These are phyloP conservation scores for Apteryx owenii DNA, from an alignment of 2,113 vertebrate species.

Conservation along the genomic window DNA sequence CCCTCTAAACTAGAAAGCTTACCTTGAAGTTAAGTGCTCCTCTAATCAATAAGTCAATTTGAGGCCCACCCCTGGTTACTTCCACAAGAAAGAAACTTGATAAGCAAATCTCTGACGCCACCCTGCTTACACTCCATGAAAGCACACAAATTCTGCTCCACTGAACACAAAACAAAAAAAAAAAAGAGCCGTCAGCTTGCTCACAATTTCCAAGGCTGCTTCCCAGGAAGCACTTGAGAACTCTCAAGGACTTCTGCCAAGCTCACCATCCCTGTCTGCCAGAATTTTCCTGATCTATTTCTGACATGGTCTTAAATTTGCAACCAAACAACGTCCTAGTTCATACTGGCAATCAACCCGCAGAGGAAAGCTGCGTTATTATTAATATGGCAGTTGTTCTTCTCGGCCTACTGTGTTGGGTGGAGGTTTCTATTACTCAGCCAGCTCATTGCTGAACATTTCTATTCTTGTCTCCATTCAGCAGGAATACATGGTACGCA, in stretches of 20 bases:
- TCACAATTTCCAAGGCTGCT: background rate
- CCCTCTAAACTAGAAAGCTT: background rate
- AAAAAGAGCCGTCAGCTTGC: background rate
- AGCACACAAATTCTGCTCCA: background rate
- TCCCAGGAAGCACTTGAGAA: background rate
- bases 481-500: background rate
- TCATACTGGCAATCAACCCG: background rate
- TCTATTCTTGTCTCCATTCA: background rate
- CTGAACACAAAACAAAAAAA: background rate
- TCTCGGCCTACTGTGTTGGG: background rate
- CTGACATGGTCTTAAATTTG: background rate
- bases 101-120: background rate
- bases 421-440: background rate
- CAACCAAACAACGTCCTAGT: background rate
- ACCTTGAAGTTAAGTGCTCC: background rate
- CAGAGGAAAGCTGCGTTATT: background rate
- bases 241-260: background rate
- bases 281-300: background rate
- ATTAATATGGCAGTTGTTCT: background rate
- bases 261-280: background rate
- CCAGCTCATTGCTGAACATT: background rate
- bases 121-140: background rate
- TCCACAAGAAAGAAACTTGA: background rate
- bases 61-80: background rate
- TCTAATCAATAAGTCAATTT: background rate